Base-by-base conservation (phyloP, 2,888 invertebrate genomes). In the Mongoloraphidia duomilia region DNA sequence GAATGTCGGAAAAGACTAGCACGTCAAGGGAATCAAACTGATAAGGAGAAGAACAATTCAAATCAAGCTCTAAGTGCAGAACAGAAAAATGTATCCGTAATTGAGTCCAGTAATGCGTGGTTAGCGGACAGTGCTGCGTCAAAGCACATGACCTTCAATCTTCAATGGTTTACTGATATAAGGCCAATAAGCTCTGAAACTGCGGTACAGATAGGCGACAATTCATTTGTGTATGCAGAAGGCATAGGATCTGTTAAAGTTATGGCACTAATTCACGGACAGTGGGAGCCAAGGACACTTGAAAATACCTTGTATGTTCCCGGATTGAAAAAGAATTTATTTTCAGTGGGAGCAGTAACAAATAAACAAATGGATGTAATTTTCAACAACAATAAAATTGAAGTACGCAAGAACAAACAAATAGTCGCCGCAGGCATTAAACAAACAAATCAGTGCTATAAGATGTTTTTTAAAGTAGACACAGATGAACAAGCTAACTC, bases 271-370 rank as follows among this genome's bases (percentile, higher is more conserved):
- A 13, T 45, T 17, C 9, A 40, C 41, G 26, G 14, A 11, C 11
- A 41, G 17, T 17, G 11, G 14, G 41, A 41, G 37, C 2, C 53
- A 17, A 17, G 17, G 17, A 17, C 17, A 17, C 17, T 17, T 17
- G 17, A 17, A 17, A 17, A 17, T 17, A 17, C 51, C 14, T 38
- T 54, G 9, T 54, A 50, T 38, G 53, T 54, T 34, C 54, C 54
- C 34, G 50, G 53, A 41, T 45, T 54, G 17, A 50, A 50, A 44
- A 50, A 53, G 45, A 52, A 50, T 45, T 37, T 53, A 47, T 41
- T 53, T 17, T 17, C 17, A 17, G 17, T 17, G 17, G 17, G 17
- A 17, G 17, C 17, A 17, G 17, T 17, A 17, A 17, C 17, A 17
- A 17, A 17, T 17, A 17, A 17, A 17, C 17, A 17, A 17, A 17